These are phyloP conservation scores for Tuberolachnus salignus DNA, from an alignment of 2,888 invertebrate species.

Conservation along the genomic window DNA sequence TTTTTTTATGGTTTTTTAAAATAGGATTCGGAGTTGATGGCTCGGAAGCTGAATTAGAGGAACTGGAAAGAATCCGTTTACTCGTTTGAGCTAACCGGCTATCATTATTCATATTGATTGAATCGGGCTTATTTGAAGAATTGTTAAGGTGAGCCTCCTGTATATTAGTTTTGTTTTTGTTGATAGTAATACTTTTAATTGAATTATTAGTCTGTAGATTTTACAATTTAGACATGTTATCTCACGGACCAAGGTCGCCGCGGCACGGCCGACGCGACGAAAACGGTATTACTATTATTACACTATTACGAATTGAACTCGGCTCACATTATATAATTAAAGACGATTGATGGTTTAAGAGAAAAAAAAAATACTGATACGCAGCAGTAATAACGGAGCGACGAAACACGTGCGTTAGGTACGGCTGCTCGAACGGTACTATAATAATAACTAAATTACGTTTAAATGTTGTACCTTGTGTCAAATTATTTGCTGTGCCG, in stretches of 20 bases:
- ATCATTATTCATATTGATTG: conserved; percentile 22
- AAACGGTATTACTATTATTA: neutral
- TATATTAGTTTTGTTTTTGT: conserved; percentile 16
- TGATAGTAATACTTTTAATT: conserved; percentile 4
- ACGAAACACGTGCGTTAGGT: no score
- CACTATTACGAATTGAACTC: no score
- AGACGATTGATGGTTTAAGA: no score
- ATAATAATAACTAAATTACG: no score
- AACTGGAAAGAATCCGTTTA: conserved; percentile 21
- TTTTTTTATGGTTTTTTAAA: neutral
- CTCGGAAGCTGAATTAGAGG: conserved; percentile 10
- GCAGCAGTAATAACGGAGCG: no score
- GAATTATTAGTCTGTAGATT: no score
- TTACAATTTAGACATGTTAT: conserved; percentile 7
- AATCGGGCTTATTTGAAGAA: conserved; percentile 22
- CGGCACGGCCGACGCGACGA: neutral
- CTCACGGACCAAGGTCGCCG: neutral
- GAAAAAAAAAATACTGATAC: no score
- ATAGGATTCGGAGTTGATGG: neutral
- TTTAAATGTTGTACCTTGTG: no score
- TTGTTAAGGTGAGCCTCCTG: conserved; percentile 7
- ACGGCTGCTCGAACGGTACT: no score
- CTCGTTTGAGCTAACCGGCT: conserved; percentile 14
- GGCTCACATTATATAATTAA: no score
- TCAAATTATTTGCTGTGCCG: no score